Conservation (phyloP, 2,797 vertebrate genomes). For the Hafferia zeledoni region DNA sequence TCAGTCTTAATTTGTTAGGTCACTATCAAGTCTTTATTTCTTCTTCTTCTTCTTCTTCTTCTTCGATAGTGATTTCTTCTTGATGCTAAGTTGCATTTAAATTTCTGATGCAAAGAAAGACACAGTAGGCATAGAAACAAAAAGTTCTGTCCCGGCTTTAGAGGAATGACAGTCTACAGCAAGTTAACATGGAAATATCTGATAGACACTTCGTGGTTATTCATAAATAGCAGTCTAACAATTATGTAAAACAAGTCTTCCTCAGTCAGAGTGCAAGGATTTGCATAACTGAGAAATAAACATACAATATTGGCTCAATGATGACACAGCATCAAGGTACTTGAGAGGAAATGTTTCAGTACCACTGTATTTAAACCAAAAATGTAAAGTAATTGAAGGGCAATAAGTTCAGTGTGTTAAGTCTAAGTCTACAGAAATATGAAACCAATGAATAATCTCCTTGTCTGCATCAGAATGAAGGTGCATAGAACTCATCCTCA, state of each 20-base stretch:
- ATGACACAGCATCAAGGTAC: background rate
- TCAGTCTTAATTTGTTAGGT: background rate
- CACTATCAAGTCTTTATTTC: background rate
- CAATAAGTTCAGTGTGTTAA: background rate
- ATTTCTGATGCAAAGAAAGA: background rate
- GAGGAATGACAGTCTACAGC: background rate
- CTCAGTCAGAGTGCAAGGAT: background rate
- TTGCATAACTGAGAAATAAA: slow-evolving; percentile 40
- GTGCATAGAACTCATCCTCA: background rate
- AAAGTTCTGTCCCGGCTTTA: background rate
- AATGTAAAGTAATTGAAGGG: background rate
- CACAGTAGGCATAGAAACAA: background rate
- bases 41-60: background rate
- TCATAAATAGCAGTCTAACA: background rate
- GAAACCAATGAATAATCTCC: background rate
- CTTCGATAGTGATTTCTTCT: background rate
- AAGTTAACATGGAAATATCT: background rate
- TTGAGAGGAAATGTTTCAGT: background rate
- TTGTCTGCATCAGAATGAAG: background rate
- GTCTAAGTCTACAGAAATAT: background rate
- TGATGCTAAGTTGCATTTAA: background rate
- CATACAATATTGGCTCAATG: background rate
- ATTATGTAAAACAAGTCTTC: slow-evolving; percentile 12
- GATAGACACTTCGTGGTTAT: background rate
- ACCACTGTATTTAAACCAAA: background rate